Evolutionary conservation across 2,797 vertebrate species (phyloP).

Genomic region (Sebastes cheni): DNA sequence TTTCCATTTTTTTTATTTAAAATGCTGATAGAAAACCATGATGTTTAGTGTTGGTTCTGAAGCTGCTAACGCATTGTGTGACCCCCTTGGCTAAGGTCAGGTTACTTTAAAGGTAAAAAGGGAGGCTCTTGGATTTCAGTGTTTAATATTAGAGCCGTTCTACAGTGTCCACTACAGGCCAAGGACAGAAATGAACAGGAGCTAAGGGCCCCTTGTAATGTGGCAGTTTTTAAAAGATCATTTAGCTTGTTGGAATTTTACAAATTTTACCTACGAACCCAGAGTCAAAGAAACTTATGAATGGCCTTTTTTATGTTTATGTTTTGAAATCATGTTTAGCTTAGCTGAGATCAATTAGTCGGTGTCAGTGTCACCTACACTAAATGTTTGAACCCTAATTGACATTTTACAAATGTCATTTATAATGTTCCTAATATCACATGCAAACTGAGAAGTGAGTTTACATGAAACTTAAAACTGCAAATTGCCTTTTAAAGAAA

Average conservation of each 20-base stretch:
- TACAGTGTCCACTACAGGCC: background rate
- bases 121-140: background rate
- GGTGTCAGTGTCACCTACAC: background rate
- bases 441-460: background rate
- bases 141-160: constrained; percentile 2
- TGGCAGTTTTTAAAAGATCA: background rate
- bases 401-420: background rate
- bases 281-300: constrained; percentile 4
- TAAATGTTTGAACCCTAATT: background rate
- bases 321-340: background rate
- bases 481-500: background rate
- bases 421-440: background rate
- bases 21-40: constrained; percentile 4
- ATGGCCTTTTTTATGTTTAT: background rate
- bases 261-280: background rate
- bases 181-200: background rate
- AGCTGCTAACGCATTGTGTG: constrained; percentile 34
- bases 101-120: constrained; percentile 2
- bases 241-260: background rate
- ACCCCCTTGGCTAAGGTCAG: background rate
- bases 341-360: background rate
- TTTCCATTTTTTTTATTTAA: background rate
- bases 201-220: background rate
- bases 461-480: background rate
- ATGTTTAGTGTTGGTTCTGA: constrained; percentile 3